Evolutionary conservation across 1,140 invertebrate species (phyloP), one percentile per base, ranked within the genome.

Genomic region (Orchesella cincta): DNA sequence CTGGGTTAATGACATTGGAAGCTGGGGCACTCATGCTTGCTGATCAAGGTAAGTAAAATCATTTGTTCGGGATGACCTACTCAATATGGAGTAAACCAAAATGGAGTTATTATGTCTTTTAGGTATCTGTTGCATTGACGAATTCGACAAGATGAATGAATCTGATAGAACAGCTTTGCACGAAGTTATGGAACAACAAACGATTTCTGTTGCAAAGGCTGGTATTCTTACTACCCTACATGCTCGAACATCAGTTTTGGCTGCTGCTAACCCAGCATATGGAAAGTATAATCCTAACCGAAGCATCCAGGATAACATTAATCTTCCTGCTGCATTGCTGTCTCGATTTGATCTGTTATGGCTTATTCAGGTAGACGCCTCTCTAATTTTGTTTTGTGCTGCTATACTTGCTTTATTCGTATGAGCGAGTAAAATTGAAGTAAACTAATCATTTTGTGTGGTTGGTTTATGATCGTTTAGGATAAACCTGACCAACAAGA

Each of bases 151-250:
- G 88, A 99, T 99, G 97, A 93, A 96, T 57, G 97, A 99, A 76
- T 85, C 86, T 18, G 98, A 99, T 86, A 89, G 97, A 83, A 98
- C 96, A 0, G 95, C 98, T 52, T 99, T 99, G 82, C 98, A 99
- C 85, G 98, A 99, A 87, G 96, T 97, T 5, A 99, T 99, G 98
- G 98, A 99, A 88, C 98, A 99, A 84, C 98, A 99, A 87, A 99
- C 98, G 0, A 98, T 99, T 80, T 98, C 96, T 57, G 99, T 99
- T 85, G 97, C 98, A 16, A 99, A 99, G 91, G 98, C 97, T 70
- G 98, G 98, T 70, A 99, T 99, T 81, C 95, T 99, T 93, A 98
- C 98, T 0, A 95, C 94, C 35, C 86, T 99, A 26, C 99, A 99
- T 88, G 97, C 97, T 0, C 90, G 97, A 79, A 95, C 97, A 8